phyloP scores from a whole-genome alignment of 2,888 invertebrate genomes.

The Scaeva pyrastri region DNA sequence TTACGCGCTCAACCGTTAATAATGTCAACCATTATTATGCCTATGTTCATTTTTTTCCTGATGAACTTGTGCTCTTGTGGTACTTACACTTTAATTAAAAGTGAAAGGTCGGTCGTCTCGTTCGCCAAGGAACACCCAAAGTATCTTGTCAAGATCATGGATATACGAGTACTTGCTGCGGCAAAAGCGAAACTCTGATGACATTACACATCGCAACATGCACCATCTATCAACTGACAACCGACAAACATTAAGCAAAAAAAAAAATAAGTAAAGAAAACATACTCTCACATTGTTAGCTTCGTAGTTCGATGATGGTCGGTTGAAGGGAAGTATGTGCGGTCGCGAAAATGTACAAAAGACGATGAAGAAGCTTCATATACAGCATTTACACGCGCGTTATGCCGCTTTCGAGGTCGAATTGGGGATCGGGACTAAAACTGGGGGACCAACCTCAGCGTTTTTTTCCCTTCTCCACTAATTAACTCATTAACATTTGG shows the following conservation, averaged over 20 bases:
- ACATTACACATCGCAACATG: constrained; percentile 63
- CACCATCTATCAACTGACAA: constrained; percentile 72
- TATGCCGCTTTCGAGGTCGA: constrained; percentile 52
- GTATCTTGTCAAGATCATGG: constrained; percentile 49
- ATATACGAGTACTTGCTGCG: neutral
- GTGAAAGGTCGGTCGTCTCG: constrained; percentile 57
- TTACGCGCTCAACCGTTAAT: constrained; percentile 15
- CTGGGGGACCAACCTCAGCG: constrained; percentile 80
- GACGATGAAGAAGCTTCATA: constrained; percentile 34
- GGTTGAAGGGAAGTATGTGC: neutral
- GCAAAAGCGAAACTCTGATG: constrained; percentile 52
- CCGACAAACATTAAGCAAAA: constrained; percentile 60
- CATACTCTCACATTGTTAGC: constrained; percentile 31
- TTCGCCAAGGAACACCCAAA: constrained; percentile 50
- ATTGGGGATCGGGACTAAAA: neutral
- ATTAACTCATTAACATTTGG: constrained; percentile 83
- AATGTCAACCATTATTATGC: constrained; percentile 3
- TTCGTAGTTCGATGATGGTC: neutral
- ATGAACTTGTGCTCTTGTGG: constrained; percentile 46
- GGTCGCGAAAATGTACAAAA: neutral
- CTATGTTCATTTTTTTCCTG: neutral
- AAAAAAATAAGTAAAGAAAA: constrained; percentile 20
- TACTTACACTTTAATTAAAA: constrained; percentile 55
- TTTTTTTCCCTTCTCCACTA: constrained; percentile 79
- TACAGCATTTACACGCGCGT: constrained; percentile 70